Percentiles rank a stretch among this genome's conserved stretches.
Evolutionary conservation across 2,888 invertebrate species (phyloP).

Genomic region (Drosophila parthenogenetica): DNA sequence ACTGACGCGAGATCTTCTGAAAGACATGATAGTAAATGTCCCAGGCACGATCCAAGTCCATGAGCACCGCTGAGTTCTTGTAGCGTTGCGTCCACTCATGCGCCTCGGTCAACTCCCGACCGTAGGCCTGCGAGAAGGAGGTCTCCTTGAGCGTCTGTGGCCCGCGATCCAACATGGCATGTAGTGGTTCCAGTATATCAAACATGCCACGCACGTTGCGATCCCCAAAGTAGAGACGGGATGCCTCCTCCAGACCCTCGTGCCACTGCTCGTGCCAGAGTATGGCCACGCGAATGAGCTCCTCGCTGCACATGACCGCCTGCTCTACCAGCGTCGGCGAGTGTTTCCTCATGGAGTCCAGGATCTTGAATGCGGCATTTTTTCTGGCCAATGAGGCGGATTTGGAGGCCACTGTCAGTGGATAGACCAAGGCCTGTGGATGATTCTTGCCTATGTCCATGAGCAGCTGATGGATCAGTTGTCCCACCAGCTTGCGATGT

Average conservation of each 20-base stretch:
- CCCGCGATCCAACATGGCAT: slow-evolving; percentile 96
- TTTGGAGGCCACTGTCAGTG: slow-evolving; percentile 98
- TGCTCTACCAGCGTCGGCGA: slow-evolving; percentile 96
- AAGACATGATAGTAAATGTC: slow-evolving; percentile 99
- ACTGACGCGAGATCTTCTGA: slow-evolving; percentile 96
- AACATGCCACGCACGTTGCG: slow-evolving; percentile 98
- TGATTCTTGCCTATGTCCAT: slow-evolving; percentile 99
- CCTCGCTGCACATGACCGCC: slow-evolving; percentile 98
- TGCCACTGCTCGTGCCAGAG: slow-evolving; percentile 99
- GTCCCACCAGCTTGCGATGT: slow-evolving; percentile 92
- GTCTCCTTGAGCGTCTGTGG: slow-evolving; percentile 98
- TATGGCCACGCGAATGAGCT: slow-evolving; percentile 98
- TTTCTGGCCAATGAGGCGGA: slow-evolving; percentile 94
- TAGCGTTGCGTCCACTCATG: slow-evolving; percentile 98
- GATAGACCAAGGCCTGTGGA: slow-evolving; percentile 98
- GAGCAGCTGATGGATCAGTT: slow-evolving; percentile 95
- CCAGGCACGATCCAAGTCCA: slow-evolving; percentile 99
- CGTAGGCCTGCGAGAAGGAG: slow-evolving; percentile 98
- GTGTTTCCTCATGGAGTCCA: slow-evolving; percentile 98
- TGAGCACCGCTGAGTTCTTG: slow-evolving; percentile 92
- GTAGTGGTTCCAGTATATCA: slow-evolving; percentile 96
- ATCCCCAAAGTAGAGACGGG: slow-evolving; percentile 97
- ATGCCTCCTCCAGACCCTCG: slow-evolving; percentile 98
- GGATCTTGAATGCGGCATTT: slow-evolving; percentile 96
- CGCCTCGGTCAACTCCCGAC: slow-evolving; percentile 96